A percentile compares a stretch with the other conserved stretches of the same genome.
phyloP scores from a whole-genome alignment of 2,888 invertebrate genomes.

The Cistogaster globosa region DNA sequence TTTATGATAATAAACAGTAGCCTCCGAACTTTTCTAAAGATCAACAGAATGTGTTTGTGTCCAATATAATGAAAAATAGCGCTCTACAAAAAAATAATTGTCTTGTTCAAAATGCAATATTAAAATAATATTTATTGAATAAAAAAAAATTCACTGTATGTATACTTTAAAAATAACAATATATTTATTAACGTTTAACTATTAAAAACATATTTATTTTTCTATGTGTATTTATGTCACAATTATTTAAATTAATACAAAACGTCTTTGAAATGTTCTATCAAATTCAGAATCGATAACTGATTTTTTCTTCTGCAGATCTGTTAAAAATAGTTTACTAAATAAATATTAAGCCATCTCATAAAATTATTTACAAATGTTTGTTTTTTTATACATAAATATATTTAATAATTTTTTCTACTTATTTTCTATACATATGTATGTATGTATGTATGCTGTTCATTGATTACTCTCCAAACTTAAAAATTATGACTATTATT shows the following conservation, averaged over 20 bases:
- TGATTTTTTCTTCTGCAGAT: background rate
- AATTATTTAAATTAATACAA: slow-evolving; percentile 6
- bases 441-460: background rate
- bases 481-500: slow-evolving; percentile 16
- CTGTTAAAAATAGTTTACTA: background rate
- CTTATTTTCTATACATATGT: background rate
- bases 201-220: background rate
- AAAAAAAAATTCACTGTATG: no score
- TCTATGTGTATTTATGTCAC: slow-evolving; percentile 8
- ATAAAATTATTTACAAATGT: slow-evolving; percentile 1
- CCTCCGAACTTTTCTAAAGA: no score
- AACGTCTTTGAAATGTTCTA: background rate
- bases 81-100: background rate
- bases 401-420: slow-evolving; percentile 12
- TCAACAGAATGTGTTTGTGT: no score
- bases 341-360: slow-evolving; percentile 1
- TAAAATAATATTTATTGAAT: no score
- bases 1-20: no score
- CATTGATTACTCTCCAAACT: slow-evolving; percentile 15
- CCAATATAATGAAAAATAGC: no score
- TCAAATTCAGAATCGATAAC: background rate
- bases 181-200: background rate
- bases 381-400: slow-evolving; percentile 7
- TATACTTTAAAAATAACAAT: background rate
- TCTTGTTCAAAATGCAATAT: background rate